Conservation (phyloP, 2,888 invertebrate species). For the Agrypnus murinus region DNA sequence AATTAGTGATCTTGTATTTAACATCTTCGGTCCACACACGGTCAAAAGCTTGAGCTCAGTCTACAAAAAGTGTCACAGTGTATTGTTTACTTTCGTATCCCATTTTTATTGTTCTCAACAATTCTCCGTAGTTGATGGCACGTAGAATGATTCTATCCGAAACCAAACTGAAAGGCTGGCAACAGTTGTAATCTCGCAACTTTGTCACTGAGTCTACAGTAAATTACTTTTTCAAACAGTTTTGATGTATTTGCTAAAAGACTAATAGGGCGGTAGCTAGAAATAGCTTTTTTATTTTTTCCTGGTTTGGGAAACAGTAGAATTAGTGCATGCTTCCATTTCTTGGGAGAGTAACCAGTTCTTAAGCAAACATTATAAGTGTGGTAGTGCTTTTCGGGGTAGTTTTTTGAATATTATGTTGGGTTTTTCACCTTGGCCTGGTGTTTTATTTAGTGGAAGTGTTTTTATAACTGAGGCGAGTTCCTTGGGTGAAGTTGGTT, state of each 20-base stretch:
- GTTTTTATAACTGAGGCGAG: neutral
- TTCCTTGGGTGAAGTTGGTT: no score
- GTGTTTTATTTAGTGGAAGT: neutral
- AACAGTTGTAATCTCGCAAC: no score
- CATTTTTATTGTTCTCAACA: neutral
- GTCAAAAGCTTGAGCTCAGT: neutral
- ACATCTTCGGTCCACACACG: neutral
- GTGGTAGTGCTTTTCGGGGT: neutral
- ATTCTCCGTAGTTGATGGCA: neutral
- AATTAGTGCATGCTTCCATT: neutral
- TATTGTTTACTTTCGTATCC: neutral
- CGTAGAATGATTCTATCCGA: neutral
- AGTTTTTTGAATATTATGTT: neutral
- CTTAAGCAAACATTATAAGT: neutral
- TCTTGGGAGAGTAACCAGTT: neutral
- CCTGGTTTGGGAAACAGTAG: no score
- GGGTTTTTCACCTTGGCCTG: neutral
- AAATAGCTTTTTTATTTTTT: no score
- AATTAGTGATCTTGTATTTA: neutral
- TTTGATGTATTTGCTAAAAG: neutral
- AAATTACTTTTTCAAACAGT: conserved; percentile 5
- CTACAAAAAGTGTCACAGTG: neutral
- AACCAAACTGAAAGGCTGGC: neutral
- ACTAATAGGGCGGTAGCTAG: no score
- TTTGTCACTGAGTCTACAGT: neutral